Evolutionary conservation across 2,797 vertebrate species (phyloP).

Genomic region (Pipistrellus pygmaeus): DNA sequence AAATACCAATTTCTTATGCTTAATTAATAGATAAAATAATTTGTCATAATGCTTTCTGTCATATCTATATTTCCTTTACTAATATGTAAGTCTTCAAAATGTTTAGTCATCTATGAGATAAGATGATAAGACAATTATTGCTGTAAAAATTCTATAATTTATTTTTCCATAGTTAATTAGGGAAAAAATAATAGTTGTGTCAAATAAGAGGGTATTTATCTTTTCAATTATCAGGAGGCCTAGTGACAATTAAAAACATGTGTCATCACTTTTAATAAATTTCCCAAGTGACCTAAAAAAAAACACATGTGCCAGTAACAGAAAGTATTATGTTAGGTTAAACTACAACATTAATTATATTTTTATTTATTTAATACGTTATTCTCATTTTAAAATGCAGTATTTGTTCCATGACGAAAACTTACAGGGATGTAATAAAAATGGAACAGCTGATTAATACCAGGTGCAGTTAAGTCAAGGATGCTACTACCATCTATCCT

Average conservation of each 20-base stretch:
- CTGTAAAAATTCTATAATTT: background rate
- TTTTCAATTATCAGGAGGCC: background rate
- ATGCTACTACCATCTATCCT: accelerated
- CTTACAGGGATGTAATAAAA: background rate
- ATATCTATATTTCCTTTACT: slow-evolving; percentile 3
- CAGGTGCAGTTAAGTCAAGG: background rate
- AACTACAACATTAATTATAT: background rate
- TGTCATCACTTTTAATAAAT: too few relatives aligned
- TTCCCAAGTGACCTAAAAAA: too few relatives aligned
- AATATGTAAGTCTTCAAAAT: background rate
- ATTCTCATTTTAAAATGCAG: background rate
- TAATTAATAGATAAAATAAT: background rate
- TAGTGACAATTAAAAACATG: background rate
- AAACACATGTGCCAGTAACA: background rate
- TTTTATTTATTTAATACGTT: background rate
- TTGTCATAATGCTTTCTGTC: background rate
- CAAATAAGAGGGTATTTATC: background rate
- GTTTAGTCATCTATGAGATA: background rate
- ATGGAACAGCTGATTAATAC: background rate
- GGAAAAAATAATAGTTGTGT: background rate
- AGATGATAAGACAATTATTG: background rate
- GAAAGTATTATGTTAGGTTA: background rate
- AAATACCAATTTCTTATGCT: background rate
- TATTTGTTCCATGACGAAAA: background rate
- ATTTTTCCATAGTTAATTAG: background rate